Conservation (phyloP, 2,888 invertebrate genomes). For the Hyppa rectilinea region DNA sequence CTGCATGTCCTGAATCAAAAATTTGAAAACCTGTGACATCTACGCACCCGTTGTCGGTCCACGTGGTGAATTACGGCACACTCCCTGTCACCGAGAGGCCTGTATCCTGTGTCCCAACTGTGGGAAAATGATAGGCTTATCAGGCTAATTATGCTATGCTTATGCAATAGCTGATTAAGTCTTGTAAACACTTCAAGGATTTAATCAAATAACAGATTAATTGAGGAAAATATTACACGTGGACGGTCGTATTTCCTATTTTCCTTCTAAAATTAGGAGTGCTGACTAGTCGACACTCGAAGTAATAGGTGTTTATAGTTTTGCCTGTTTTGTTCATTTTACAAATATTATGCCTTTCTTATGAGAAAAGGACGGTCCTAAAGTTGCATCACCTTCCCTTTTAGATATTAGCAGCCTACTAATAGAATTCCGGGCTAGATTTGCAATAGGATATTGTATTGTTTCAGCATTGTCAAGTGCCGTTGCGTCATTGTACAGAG, state of each 20-base stretch:
- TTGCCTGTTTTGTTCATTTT: not conserved
- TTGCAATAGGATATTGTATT: slow-evolving; percentile 36
- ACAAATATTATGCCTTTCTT: not conserved
- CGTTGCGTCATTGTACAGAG: slow-evolving; percentile 13
- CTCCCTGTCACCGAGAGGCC: too few relatives aligned
- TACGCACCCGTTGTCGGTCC: too few relatives aligned
- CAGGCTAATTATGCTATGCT: too few relatives aligned
- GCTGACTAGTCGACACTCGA: not conserved
- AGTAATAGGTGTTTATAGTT: not conserved
- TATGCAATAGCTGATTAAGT: too few relatives aligned
- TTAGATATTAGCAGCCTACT: slow-evolving; percentile 16
- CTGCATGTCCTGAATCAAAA: too few relatives aligned
- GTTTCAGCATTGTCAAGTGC: slow-evolving; percentile 21
- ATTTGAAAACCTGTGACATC: too few relatives aligned
- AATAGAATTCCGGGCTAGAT: slow-evolving; percentile 26
- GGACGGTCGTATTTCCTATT: not conserved
- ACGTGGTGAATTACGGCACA: too few relatives aligned
- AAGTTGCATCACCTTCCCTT: slow-evolving; percentile 10
- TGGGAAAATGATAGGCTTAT: too few relatives aligned
- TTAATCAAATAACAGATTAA: not conserved
- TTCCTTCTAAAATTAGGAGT: not conserved
- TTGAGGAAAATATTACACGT: slow-evolving; percentile 8
- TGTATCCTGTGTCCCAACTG: too few relatives aligned
- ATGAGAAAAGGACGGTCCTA: not conserved
- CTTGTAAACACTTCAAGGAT: not conserved